Base-by-base conservation (phyloP, 2,113 vertebrate species). In the Mugil cephalus region DNA sequence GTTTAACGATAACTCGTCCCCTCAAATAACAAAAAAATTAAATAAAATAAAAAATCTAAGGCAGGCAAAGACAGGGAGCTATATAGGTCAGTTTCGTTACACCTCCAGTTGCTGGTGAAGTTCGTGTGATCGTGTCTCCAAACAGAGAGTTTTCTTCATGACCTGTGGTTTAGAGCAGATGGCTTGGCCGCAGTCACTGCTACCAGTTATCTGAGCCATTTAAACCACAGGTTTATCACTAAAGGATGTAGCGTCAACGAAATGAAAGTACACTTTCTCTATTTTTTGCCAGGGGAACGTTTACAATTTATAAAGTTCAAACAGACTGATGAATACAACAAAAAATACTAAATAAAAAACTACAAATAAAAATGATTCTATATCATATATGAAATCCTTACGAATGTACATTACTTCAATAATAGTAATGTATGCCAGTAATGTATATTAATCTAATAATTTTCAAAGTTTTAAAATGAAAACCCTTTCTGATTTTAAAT, bases 111-210 rank as follows among this genome's bases (percentile, higher is more conserved):
- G 84, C 47, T 69, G 74, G 47, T 56, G 51, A 85, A 81, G 58
- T 42, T 30, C 4, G 6, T 24, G 51, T 0, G 34, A 59, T 69
- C 0, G 0, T 48, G 63, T 74, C 72, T 70, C 5, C 1, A 15
- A 42, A 34, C 2, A 39, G 36, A 69, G 39, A 46, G 8, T n/a
- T 69, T 80, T 90, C 85, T 64, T 51, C 38, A 21, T 71, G 68
- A 43, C 53, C 64, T 86, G 81, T 85, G 83, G 85, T 83, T 86
- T 61, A 13, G 50, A 19, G 58, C 34, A 30, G 55, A 8, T 1
- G 2, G 35, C 10, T n/a, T 56, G 72, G 55, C 66, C 53, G 34
- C 30, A 56, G 47, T 18, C 15, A 42, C 58, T 47, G 53, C 54
- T 43, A 6, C 53, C 17, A 51, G 45, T 8, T 43, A n/a, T 58